Conservation (phyloP, 2,797 vertebrate species). For the Chelmon rostratus region DNA sequence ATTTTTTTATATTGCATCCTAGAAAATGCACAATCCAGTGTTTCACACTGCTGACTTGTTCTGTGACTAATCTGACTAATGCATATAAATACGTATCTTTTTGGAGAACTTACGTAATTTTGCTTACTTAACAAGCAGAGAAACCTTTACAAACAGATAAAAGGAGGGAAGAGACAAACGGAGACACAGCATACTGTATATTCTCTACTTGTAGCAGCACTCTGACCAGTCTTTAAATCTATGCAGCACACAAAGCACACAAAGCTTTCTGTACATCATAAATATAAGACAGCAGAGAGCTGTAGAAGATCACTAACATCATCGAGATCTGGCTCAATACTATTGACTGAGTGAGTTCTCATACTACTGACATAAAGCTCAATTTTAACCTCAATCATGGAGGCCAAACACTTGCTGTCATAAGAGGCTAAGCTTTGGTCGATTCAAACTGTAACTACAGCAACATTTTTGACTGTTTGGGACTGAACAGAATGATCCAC, state of each 20-base stretch:
- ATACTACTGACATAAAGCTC: neutral
- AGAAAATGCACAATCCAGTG: too few species aligned
- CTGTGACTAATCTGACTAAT: too few species aligned
- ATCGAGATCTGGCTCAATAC: constrained; percentile 19
- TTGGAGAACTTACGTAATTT: too few species aligned
- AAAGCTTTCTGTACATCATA: constrained; percentile 46
- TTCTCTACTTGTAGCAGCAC: constrained; percentile 82
- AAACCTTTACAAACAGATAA: neutral
- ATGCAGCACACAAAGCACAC: too few species aligned
- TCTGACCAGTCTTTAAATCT: too few species aligned
- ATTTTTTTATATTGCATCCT: too few species aligned
- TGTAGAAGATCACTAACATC: constrained; percentile 25
- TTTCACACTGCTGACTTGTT: too few species aligned
- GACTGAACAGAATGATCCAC: neutral
- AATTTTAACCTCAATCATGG: neutral
- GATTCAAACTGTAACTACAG: neutral
- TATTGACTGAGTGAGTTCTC: neutral
- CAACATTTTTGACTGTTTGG: neutral
- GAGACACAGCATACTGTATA: neutral
- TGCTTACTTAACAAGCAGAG: neutral
- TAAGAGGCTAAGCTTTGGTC: neutral
- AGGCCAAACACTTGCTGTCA: neutral
- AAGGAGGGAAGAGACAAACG: neutral
- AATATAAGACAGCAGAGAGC: constrained; percentile 36
- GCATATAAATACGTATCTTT: too few species aligned